A percentile compares a stretch with the other conserved stretches of the same genome.
phyloP scores from a whole-genome alignment of 2,797 vertebrate genomes.

The Catostomus latipinnis region DNA sequence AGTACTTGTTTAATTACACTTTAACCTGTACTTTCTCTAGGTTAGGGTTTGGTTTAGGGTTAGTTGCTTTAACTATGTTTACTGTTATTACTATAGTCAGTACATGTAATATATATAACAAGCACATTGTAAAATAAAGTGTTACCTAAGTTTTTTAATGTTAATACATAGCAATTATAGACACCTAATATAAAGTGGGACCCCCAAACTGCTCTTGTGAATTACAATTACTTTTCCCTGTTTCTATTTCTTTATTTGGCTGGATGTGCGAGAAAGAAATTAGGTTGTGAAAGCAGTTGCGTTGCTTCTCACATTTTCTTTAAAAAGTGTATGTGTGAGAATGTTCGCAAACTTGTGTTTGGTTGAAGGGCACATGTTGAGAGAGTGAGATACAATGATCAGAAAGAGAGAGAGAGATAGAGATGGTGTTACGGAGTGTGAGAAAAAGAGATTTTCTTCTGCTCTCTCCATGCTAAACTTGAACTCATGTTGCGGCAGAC shows the following conservation, averaged over 20 bases:
- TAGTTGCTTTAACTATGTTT: too few species aligned
- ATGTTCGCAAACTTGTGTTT: slow-evolving; percentile 33
- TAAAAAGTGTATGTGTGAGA: neutral
- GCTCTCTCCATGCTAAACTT: slow-evolving; percentile 50
- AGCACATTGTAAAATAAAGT: too few species aligned
- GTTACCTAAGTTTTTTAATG: too few species aligned
- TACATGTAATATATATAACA: too few species aligned
- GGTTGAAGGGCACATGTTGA: slow-evolving; percentile 16
- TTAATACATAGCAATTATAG: too few species aligned
- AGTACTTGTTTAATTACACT: too few species aligned
- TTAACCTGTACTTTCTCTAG: too few species aligned
- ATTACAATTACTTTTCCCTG: slow-evolving; percentile 8
- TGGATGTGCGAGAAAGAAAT: slow-evolving; percentile 1
- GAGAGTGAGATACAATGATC: neutral
- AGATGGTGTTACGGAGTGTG: slow-evolving; percentile 35
- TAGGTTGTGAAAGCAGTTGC: slow-evolving; percentile 9
- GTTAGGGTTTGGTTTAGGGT: slow-evolving; percentile 11
- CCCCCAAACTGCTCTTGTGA: slow-evolving; percentile 28
- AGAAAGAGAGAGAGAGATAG: slow-evolving; percentile 36
- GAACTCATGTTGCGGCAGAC: slow-evolving; percentile 47
- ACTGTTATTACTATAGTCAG: too few species aligned
- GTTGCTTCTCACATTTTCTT: too few species aligned
- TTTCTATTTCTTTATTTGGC: slow-evolving; percentile 2
- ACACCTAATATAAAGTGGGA: too few species aligned
- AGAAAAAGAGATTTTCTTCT: slow-evolving; percentile 35